A percentile compares a stretch with the other conserved stretches of the same genome.
phyloP scores from a whole-genome alignment of 2,113 vertebrate genomes.

The Atractosteus spatula region DNA sequence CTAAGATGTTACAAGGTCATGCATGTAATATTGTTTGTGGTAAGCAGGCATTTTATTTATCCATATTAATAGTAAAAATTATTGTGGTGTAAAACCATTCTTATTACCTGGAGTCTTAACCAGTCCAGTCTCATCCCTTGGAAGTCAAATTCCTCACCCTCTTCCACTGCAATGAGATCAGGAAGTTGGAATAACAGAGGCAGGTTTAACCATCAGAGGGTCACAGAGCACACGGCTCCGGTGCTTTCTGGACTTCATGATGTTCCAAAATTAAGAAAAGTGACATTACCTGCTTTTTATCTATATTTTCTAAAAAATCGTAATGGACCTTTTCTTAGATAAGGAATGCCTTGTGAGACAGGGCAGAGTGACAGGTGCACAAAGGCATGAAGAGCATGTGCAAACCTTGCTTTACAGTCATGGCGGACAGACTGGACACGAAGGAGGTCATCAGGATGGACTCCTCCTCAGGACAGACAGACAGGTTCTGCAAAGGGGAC shows the following conservation, averaged over 20 bases:
- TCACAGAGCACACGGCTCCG: no score
- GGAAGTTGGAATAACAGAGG: neutral
- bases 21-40: neutral
- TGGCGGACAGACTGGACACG: constrained; percentile 78
- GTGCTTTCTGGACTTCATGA: no score
- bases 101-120: constrained; percentile 83
- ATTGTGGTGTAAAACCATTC: no score
- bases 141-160: constrained; percentile 79
- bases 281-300: no score
- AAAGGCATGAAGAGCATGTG: neutral
- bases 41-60: no score
- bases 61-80: no score
- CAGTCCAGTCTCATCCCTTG: constrained; percentile 82
- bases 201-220: no score
- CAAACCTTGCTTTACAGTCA: constrained; percentile 81
- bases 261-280: no score
- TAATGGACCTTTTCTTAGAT: no score
- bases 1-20: no score
- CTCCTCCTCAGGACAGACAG: constrained; percentile 92
- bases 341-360: neutral
- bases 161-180: constrained; percentile 64
- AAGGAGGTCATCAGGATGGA: constrained; percentile 87
- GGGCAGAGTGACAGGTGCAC: neutral
- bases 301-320: no score
- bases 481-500: constrained; percentile 71